Base-by-base conservation (phyloP, 2,888 invertebrate genomes). In the Xylota sylvarum region DNA sequence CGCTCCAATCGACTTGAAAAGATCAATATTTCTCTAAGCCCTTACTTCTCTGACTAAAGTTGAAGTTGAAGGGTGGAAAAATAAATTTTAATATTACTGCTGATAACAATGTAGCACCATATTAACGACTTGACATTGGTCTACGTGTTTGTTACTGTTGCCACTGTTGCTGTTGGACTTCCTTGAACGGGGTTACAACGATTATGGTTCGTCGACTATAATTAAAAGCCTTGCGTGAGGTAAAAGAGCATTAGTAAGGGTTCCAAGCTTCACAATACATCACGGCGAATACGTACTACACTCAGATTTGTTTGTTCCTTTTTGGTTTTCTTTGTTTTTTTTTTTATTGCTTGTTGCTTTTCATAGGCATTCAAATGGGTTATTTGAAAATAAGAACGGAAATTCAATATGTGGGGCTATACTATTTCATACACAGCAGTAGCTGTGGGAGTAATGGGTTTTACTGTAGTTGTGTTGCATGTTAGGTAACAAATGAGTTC, bases 191-290 rank as follows among this genome's bases (percentile, higher is more conserved):
- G 80, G 65, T 60, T 65, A 58, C 67, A 37, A 48, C 50, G 67
- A 67, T 74, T 67, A 37, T 32, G 43, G 67, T 67, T 80, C 60
- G 67, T 60, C 35, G 60, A 40, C 56, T 78, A 60, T 81, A 74
- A 81, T 81, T 81, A 81, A 74, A 65, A 74, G 67, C 74, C 60
- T 17, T 81, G 80, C 80, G 80, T 74, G 80, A 80, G 37, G 40
- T 1, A 74, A 50, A 64, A 56, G 55, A 43, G 55, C 69, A 69
- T 46, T 58, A 70, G 43, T n/a, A 5, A 23, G 43, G 56, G 56
- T 14, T 23, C 17, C 32, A 27, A 43, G 58, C 48, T 23, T 74
- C 27, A 74, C 74, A 74, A 74, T 74, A 67, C 80, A 60, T 80
- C 58, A 67, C 65, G 27, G 37, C 56, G 46, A 60, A 37, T 43